phyloP scores from a whole-genome alignment of 1,140 invertebrate genomes.

The Pteromalus puparum region DNA sequence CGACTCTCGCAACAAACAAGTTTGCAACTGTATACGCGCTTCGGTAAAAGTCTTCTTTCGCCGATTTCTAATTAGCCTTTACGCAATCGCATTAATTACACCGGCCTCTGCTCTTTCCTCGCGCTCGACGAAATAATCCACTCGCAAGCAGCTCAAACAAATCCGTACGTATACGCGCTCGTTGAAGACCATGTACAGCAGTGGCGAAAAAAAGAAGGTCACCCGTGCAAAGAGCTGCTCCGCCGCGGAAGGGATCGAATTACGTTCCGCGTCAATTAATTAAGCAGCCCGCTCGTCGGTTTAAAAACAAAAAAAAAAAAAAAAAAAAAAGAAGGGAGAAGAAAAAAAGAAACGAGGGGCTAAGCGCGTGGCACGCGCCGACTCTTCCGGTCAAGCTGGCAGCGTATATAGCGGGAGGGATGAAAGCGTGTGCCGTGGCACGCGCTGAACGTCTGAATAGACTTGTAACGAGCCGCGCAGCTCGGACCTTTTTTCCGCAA shows the following conservation, averaged over 20 bases:
- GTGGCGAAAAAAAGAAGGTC: conserved; percentile 33
- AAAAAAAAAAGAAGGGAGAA: conserved; percentile 42
- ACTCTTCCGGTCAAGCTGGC: conserved; percentile 65
- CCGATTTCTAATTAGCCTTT: conserved; percentile 31
- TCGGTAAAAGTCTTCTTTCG: conserved; percentile 2
- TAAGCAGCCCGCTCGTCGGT: conserved; percentile 67
- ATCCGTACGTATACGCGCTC: background rate
- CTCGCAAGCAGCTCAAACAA: background rate
- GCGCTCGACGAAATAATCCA: background rate
- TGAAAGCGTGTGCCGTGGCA: conserved; percentile 70
- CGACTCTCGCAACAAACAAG: no score
- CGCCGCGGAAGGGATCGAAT: conserved; percentile 52
- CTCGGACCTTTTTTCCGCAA: conserved; percentile 58
- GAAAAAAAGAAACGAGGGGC: background rate
- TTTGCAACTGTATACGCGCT: background rate
- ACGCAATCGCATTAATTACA: conserved; percentile 35
- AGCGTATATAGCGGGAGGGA: conserved; percentile 32
- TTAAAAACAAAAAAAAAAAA: conserved; percentile 52
- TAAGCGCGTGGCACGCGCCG: conserved; percentile 38
- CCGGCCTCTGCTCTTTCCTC: no score
- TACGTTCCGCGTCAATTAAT: conserved; percentile 65
- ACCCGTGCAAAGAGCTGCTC: conserved; percentile 9
- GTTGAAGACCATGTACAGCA: background rate
- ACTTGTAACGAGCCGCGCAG: conserved; percentile 72
- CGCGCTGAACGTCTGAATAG: conserved; percentile 74